Evolutionary conservation across 2,113 vertebrate species (phyloP).

Genomic region (Machaerirhynchus nigripectus): DNA sequence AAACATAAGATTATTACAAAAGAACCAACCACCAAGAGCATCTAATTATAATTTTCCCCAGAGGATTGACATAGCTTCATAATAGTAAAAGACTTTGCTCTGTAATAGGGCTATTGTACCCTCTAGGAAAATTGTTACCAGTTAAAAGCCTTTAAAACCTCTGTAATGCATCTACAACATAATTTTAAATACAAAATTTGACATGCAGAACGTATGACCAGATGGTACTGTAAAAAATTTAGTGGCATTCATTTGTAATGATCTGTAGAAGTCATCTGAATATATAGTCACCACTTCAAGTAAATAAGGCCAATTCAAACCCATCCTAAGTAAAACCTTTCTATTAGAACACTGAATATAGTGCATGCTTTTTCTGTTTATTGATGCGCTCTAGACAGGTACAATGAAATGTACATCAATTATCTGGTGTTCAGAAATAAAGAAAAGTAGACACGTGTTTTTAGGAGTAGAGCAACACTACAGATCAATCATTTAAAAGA

Average conservation of each 20-base stretch:
- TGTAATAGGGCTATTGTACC: background rate
- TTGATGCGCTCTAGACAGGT: background rate
- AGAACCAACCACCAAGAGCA: background rate
- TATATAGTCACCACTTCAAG: background rate
- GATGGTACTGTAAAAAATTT: background rate
- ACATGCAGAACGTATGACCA: background rate
- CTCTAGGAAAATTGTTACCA: background rate
- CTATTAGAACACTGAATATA: background rate
- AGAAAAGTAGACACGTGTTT: background rate
- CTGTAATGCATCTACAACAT: background rate
- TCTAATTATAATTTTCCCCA: background rate
- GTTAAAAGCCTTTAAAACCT: conserved; percentile 10
- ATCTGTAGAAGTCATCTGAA: background rate
- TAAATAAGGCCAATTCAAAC: background rate
- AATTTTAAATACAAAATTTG: background rate
- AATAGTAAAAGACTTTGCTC: background rate
- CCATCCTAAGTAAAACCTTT: background rate
- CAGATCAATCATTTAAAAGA: background rate
- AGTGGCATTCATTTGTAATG: background rate
- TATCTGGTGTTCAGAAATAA: background rate
- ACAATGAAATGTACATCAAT: background rate
- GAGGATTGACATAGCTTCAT: background rate
- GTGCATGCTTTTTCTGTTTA: background rate
- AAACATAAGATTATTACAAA: background rate
- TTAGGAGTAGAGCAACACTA: background rate